A percentile compares a stretch with the other conserved stretches of the same genome.
phyloP scores from a whole-genome alignment of 1,140 invertebrate species.

The Muscidifurax raptorellus region DNA sequence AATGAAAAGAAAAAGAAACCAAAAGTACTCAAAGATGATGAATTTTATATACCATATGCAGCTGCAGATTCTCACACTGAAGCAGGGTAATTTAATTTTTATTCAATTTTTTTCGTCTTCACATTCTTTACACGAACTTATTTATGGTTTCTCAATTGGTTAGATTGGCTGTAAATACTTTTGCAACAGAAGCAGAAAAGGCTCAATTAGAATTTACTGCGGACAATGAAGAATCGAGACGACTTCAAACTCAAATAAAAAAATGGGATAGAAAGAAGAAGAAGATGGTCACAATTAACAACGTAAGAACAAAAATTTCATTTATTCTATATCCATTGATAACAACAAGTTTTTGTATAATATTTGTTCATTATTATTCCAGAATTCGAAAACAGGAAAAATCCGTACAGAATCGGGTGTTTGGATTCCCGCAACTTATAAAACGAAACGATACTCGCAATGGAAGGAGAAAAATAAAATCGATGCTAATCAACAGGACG shows the following conservation, averaged over 20 bases:
- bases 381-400: slow-evolving; percentile 82
- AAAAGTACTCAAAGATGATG: slow-evolving; percentile 79
- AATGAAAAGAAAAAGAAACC: slow-evolving; percentile 76
- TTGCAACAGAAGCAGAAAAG: slow-evolving; percentile 83
- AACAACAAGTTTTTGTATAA: slow-evolving; percentile 4
- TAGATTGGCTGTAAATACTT: slow-evolving; percentile 85
- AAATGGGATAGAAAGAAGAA: slow-evolving; percentile 95
- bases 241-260: slow-evolving; percentile 78
- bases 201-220: slow-evolving; percentile 87
- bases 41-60: slow-evolving; percentile 92
- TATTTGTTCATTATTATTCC: slow-evolving; percentile 52
- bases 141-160: slow-evolving; percentile 50
- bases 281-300: slow-evolving; percentile 88
- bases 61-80: slow-evolving; percentile 92
- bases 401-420: slow-evolving; percentile 96
- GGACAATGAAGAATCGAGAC: slow-evolving; percentile 83
- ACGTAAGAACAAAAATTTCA: slow-evolving; percentile 67
- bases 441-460: slow-evolving; percentile 90
- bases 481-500: slow-evolving; percentile 77
- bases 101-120: slow-evolving; percentile 30
- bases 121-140: slow-evolving; percentile 1
- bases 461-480: slow-evolving; percentile 92
- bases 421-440: slow-evolving; percentile 95
- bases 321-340: neutral
- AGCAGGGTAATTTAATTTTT: slow-evolving; percentile 80